Evolutionary conservation across 2,113 vertebrate genomes (phyloP), one percentile per base, ranked within the genome.

Genomic region (Dissostichus mawsoni): DNA sequence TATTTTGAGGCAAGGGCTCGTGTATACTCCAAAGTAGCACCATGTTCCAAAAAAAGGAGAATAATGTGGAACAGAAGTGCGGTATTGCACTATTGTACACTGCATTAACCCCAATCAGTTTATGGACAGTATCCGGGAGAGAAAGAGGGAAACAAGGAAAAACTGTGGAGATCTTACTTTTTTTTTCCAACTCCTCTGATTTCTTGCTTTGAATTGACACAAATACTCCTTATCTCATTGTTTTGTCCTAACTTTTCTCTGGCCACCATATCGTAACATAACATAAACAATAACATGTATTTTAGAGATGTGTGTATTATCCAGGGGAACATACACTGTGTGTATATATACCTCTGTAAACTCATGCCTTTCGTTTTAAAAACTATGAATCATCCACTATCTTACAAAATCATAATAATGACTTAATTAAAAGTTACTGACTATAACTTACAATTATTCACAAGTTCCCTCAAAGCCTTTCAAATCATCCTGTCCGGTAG

Each of bases 61-160:
- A 23, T 92, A 94, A 93, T 92, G 85, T 80, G 81, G 67, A 94
- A 90, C 93, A 93, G 90, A 92, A 90, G 91, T 90, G 80, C 87
- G 88, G 83, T 8, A 56, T 64, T 87, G 89, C 20, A 12, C 81
- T 90, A 68, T 86, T 92, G 88, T 93, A 86, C 82, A 66, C 70
- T 56, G 84, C 80, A 92, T 94, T 92, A 94, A 94, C 91, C 92
- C 88, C 91, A 94, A 93, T 94, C 92, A 92, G 74, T 61, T 82
- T 74, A 72, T 78, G 56, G 67, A 85, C 61, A 77, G 68, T 71
- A 58, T 90, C 80, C 77, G 74, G 70, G 64, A 75, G 57, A 69
- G 50, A 62, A 57, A 23, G 36, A 23, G 23, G 65, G 66, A 65
- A 13, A 69, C 16, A 72, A 29, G 36, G 44, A 73, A 57, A 67